Conservation (phyloP, 2,797 vertebrate genomes). For the Diplodus sargus region DNA sequence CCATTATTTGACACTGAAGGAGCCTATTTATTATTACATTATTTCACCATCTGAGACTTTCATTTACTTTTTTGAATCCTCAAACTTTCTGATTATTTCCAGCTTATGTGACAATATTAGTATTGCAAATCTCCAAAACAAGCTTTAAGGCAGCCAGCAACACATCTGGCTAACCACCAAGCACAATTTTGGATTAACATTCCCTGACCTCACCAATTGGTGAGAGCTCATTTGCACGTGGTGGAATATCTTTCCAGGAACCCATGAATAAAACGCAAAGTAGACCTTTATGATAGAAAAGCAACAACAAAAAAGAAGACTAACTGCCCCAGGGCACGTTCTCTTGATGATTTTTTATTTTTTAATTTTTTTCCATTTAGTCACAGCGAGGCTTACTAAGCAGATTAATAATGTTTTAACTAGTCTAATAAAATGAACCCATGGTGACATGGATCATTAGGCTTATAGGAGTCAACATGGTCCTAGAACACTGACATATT, state of each 20-base stretch:
- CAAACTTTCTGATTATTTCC: too few relatives aligned
- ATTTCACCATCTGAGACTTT: too few relatives aligned
- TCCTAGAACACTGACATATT: not conserved
- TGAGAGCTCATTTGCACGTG: not conserved
- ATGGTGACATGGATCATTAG: not conserved
- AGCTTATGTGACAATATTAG: too few relatives aligned
- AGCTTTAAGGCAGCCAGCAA: not conserved
- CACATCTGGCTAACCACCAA: not conserved
- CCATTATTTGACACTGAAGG: too few relatives aligned
- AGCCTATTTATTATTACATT: too few relatives aligned
- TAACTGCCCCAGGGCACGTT: too few relatives aligned
- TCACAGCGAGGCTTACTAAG: not conserved
- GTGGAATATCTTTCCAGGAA: not conserved
- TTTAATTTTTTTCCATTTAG: not conserved
- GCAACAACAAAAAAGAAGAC: too few relatives aligned
- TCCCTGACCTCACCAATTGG: not conserved
- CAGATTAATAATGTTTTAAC: not conserved
- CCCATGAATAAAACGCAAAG: not conserved
- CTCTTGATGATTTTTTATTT: too few relatives aligned
- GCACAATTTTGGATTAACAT: not conserved
- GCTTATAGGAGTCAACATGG: not conserved
- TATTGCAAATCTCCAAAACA: not conserved
- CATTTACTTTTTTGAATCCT: too few relatives aligned
- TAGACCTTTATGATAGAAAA: too few relatives aligned
- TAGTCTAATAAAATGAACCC: not conserved